These are phyloP conservation scores for Latrodectus hesperus DNA, from an alignment of 2,888 invertebrate genomes.

Conservation along the genomic window DNA sequence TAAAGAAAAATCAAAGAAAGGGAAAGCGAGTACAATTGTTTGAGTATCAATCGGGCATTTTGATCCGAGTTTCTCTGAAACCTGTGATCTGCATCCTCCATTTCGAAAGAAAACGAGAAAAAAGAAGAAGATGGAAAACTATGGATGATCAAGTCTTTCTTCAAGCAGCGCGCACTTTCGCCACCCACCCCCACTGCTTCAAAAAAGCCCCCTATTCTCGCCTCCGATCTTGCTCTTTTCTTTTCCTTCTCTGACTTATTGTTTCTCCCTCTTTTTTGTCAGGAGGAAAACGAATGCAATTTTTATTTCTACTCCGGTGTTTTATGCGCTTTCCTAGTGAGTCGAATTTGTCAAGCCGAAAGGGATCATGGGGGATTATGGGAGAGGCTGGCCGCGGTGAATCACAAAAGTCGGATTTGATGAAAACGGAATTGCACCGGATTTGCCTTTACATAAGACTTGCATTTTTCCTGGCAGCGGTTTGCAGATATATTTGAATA, in stretches of 20 bases:
- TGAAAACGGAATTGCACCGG: conserved; percentile 2
- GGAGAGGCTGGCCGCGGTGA: not conserved
- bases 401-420: conserved; percentile 3
- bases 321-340: conserved; percentile 36
- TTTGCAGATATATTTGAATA: not conserved
- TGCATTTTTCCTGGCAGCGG: not conserved
- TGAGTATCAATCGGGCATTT: not conserved
- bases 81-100: not conserved
- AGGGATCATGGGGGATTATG: conserved; percentile 36
- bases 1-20: no score
- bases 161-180: not conserved
- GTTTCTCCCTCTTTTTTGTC: conserved; percentile 30
- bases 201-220: not conserved
- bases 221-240: conserved; percentile 7
- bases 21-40: not conserved
- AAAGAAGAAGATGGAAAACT: conserved; percentile 14
- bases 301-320: conserved; percentile 29
- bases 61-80: not conserved
- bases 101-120: not conserved
- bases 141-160: conserved; percentile 45
- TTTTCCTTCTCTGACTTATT: conserved; percentile 25
- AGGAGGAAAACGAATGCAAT: conserved; percentile 9
- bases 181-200: no score
- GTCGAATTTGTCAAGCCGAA: conserved; percentile 47
- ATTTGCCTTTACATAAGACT: not conserved